These are phyloP conservation scores for Quadroppia sp. DNA, from an alignment of 2,888 invertebrate genomes.

Conservation along the genomic window DNA sequence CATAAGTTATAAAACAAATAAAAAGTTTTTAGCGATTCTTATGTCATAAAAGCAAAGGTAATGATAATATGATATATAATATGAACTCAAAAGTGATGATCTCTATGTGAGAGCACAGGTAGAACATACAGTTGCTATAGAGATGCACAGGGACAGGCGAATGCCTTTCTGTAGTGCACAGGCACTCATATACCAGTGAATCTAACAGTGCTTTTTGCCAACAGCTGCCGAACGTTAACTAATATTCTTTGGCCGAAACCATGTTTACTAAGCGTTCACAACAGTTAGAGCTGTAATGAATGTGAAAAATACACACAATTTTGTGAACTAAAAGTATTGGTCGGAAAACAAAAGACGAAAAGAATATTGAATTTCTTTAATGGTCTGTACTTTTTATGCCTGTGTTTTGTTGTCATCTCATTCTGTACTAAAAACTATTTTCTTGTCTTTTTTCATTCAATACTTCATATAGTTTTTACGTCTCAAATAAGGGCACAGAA, in stretches of 20 bases:
- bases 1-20: too few species aligned
- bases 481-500: not conserved
- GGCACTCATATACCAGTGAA: not conserved
- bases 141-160: not conserved
- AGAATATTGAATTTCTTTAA: constrained; percentile 6
- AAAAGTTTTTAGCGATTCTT: too few species aligned
- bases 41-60: not conserved
- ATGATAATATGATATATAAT: not conserved
- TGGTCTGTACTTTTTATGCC: not conserved
- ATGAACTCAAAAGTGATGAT: not conserved
- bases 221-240: not conserved
- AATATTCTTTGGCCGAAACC: not conserved
- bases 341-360: not conserved
- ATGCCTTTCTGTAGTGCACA: not conserved
- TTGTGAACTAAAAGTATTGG: not conserved
- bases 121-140: constrained; percentile 16
- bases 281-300: not conserved
- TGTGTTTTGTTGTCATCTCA: not conserved
- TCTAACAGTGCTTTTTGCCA: not conserved
- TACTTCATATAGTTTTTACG: not conserved
- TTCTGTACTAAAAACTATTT: not conserved
- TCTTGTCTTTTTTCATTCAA: not conserved
- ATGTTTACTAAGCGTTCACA: not conserved
- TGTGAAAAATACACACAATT: not conserved
- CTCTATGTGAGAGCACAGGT: not conserved